Evolutionary conservation across 2,888 invertebrate genomes (phyloP).

Genomic region (Scrobipalpa costella): DNA sequence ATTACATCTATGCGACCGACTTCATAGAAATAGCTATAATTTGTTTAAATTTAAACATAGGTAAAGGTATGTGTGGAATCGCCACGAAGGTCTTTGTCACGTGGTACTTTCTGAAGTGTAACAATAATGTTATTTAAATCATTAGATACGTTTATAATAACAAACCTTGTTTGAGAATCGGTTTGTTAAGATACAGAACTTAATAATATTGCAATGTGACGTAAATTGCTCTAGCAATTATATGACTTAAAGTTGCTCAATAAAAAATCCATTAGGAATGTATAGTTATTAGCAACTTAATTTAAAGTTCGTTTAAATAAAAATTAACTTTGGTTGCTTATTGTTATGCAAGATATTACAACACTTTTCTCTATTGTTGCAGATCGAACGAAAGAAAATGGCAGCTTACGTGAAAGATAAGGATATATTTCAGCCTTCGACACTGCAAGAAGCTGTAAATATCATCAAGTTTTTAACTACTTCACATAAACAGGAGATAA

Average conservation of each 20-base stretch:
- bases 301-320: not conserved
- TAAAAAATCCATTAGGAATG: not conserved
- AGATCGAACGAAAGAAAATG: slow-evolving; percentile 43
- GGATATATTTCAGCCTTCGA: slow-evolving; percentile 62
- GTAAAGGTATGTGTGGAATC: slow-evolving; percentile 14
- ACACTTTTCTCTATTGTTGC: slow-evolving; percentile 26
- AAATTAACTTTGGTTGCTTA: not conserved
- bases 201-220: slow-evolving; percentile 11
- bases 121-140: slow-evolving; percentile 20
- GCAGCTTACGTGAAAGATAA: slow-evolving; percentile 53
- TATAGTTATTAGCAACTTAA: not conserved
- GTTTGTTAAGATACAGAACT: not conserved
- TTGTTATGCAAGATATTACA: slow-evolving; percentile 15
- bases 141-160: slow-evolving; percentile 19
- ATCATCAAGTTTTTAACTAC: slow-evolving; percentile 72
- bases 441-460: slow-evolving; percentile 73
- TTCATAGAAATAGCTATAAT: slow-evolving; percentile 19
- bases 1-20: slow-evolving; percentile 45
- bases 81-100: slow-evolving; percentile 3
- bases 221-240: slow-evolving; percentile 7
- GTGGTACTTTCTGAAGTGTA: slow-evolving; percentile 18
- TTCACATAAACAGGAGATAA: slow-evolving; percentile 72
- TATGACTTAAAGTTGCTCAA: not conserved
- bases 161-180: not conserved
- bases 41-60: slow-evolving; percentile 12